phyloP scores from a whole-genome alignment of 2,113 vertebrate species.

The Channa maculata region DNA sequence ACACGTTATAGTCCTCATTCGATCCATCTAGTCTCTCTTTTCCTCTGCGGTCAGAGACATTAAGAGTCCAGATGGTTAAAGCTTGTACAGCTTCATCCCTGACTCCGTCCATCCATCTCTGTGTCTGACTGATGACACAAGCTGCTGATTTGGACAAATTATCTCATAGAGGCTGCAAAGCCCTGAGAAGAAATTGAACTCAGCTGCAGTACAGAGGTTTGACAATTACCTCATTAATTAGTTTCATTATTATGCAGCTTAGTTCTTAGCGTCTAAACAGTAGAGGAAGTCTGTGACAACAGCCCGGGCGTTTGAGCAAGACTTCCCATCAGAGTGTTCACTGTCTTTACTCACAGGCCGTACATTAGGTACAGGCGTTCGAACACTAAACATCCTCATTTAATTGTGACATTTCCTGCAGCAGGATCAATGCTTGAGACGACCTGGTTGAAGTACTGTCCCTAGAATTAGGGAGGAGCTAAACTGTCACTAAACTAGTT shows the following conservation, averaged over 20 bases:
- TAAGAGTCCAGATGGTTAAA: conserved; percentile 39
- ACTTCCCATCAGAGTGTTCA: too few species aligned
- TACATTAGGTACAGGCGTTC: too few species aligned
- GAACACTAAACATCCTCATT: too few species aligned
- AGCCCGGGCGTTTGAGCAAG: too few species aligned
- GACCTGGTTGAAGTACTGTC: too few species aligned
- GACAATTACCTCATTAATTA: not conserved
- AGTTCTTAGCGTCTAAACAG: not conserved
- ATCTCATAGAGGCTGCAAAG: conserved; percentile 2
- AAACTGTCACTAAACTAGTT: too few species aligned
- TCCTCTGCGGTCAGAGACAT: not conserved
- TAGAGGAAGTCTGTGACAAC: not conserved
- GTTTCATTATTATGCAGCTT: not conserved
- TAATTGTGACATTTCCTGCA: too few species aligned
- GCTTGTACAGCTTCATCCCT: conserved; percentile 25
- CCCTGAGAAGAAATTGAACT: not conserved
- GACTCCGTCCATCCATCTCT: conserved; percentile 33
- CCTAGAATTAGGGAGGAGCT: too few species aligned
- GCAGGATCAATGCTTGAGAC: too few species aligned
- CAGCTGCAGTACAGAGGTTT: conserved; percentile 28
- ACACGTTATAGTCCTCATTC: not conserved
- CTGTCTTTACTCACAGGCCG: not conserved
- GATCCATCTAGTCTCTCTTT: too few species aligned
- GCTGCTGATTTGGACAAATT: conserved; percentile 19
- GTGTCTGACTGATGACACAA: conserved; percentile 34